Evolutionary conservation across 2,888 invertebrate species (phyloP).

Genomic region (Phengaris arion): DNA sequence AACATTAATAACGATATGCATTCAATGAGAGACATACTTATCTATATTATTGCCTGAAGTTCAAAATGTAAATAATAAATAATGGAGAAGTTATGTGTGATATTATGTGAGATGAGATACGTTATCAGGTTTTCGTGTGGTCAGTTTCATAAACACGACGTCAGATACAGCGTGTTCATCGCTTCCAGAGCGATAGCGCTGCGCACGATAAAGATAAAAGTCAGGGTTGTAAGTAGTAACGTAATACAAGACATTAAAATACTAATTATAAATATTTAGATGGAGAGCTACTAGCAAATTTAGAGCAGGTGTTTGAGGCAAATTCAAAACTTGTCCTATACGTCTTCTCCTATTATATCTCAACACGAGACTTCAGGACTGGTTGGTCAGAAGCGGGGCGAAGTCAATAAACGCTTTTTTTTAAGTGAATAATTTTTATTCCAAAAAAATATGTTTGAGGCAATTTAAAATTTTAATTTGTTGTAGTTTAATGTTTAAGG

Average conservation of each 20-base stretch:
- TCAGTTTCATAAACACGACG: slow-evolving; percentile 26
- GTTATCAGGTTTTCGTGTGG: slow-evolving; percentile 22
- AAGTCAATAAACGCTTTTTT: too few relatives aligned
- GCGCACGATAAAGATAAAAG: slow-evolving; percentile 19
- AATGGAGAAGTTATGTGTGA: slow-evolving; percentile 1
- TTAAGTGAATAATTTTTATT: too few relatives aligned
- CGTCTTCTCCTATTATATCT: too few relatives aligned
- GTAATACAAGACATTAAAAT: neutral
- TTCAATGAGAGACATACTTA: neutral
- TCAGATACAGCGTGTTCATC: neutral
- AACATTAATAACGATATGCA: neutral
- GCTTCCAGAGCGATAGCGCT: slow-evolving; percentile 13
- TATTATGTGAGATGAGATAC: slow-evolving; percentile 4
- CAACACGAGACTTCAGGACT: too few relatives aligned
- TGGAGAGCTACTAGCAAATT: too few relatives aligned
- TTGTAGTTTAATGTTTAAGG: too few relatives aligned
- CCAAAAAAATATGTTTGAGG: too few relatives aligned
- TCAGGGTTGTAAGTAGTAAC: neutral
- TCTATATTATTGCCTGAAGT: slow-evolving; percentile 1
- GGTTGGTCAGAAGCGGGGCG: too few relatives aligned
- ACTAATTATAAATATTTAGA: neutral
- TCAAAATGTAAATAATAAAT: slow-evolving; percentile 5
- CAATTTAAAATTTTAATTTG: too few relatives aligned
- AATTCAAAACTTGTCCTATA: too few relatives aligned
- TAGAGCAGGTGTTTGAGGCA: too few relatives aligned